These are phyloP conservation scores for Oxycera nigricornis DNA, from an alignment of 2,888 invertebrate genomes.

Conservation along the genomic window DNA sequence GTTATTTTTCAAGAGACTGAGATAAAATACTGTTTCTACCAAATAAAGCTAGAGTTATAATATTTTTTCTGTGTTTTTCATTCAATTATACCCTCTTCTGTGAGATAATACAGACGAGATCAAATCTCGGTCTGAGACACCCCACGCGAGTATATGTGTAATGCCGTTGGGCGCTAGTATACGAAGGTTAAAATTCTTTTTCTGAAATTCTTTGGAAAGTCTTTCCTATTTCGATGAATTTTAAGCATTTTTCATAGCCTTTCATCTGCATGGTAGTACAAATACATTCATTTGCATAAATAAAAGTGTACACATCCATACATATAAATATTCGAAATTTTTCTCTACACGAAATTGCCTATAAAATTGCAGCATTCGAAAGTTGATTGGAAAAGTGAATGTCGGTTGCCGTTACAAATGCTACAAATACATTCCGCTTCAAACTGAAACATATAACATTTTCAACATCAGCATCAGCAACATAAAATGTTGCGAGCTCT, in stretches of 20 bases:
- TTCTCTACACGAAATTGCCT: conserved; percentile 14
- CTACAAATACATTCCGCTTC: conserved; percentile 34
- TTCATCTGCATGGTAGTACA: too few species aligned
- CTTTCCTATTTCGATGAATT: too few species aligned
- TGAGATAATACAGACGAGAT: not conserved
- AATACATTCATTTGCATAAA: too few species aligned
- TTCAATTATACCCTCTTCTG: not conserved
- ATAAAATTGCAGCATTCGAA: conserved; percentile 31
- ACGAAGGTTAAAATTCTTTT: not conserved
- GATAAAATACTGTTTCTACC: not conserved
- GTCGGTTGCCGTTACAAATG: conserved; percentile 11
- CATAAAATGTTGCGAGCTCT: not conserved
- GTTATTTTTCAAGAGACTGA: not conserved
- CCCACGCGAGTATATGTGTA: not conserved
- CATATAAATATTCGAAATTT: too few species aligned
- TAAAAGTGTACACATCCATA: too few species aligned
- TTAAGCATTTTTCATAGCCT: too few species aligned
- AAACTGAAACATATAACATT: conserved; percentile 27
- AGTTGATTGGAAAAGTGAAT: conserved; percentile 35
- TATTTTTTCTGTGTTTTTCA: not conserved
- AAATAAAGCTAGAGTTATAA: too few species aligned
- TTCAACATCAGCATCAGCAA: not conserved
- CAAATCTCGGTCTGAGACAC: not conserved
- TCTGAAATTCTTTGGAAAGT: too few species aligned
- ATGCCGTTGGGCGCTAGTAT: not conserved